Conservation (phyloP, 2,113 vertebrate species). For the Elaphurus davidianus region DNA sequence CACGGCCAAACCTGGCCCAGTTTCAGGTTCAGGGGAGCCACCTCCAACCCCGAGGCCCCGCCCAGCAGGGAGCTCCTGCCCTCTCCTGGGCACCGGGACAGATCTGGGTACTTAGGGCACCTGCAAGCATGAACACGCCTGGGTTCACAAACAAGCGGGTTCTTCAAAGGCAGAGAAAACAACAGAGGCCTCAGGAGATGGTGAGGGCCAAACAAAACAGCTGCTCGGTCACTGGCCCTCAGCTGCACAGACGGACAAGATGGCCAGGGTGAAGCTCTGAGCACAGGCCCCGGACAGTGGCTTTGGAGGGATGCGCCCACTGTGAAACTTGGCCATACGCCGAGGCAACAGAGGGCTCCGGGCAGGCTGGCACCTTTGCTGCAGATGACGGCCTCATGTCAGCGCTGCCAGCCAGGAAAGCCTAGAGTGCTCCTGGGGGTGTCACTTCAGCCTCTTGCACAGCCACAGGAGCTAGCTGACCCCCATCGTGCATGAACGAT, state of each 20-base stretch:
- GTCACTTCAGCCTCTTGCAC: neutral
- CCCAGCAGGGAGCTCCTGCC: neutral
- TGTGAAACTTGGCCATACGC: fast-evolving
- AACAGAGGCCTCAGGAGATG: neutral
- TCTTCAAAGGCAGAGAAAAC: neutral
- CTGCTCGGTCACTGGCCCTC: neutral
- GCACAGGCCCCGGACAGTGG: fast-evolving
- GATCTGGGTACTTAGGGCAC: neutral
- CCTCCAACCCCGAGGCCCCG: neutral
- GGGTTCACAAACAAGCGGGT: neutral
- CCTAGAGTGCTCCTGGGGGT: fast-evolving
- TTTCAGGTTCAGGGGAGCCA: neutral
- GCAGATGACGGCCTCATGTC: fast-evolving
- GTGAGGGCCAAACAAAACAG: neutral
- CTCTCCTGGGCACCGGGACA: fast-evolving
- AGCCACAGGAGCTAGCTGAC: neutral
- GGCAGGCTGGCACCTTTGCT: neutral
- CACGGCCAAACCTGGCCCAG: neutral
- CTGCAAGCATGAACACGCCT: neutral
- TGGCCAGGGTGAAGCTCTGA: no score
- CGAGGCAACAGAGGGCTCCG: fast-evolving
- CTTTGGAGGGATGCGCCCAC: fast-evolving
- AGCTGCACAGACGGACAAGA: fast-evolving
- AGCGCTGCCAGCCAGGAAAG: fast-evolving
- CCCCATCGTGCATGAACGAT: fast-evolving